Conservation (phyloP, 2,113 vertebrate genomes). For the Lasiurus cinereus region DNA sequence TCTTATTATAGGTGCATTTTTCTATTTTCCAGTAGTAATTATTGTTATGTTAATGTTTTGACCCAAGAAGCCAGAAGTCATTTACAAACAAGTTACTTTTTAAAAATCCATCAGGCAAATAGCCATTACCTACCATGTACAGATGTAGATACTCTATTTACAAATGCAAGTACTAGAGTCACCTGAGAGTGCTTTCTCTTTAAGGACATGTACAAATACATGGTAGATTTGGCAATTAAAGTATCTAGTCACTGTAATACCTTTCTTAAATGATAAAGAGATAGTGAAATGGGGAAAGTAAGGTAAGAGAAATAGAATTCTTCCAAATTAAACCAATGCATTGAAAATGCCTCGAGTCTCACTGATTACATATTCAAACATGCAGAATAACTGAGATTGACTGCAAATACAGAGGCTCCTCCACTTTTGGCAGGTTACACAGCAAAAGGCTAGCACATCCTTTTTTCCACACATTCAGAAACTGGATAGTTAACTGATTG, state of each 20-base stretch:
- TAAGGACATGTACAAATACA: conserved; percentile 6
- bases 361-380: neutral
- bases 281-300: neutral
- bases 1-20: conserved; percentile 4
- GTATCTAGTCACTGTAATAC: neutral
- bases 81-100: conserved; percentile 68
- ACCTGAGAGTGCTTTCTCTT: conserved; percentile 53
- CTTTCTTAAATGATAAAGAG: neutral
- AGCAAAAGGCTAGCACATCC: neutral
- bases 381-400: conserved; percentile 8
- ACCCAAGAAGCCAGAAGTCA: conserved; percentile 61
- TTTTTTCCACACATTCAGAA: conserved; percentile 22
- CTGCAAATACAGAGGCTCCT: neutral
- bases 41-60: conserved; percentile 55
- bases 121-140: conserved; percentile 32
- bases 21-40: conserved; percentile 49
- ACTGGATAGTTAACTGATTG: neutral
- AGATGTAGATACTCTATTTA: conserved; percentile 45
- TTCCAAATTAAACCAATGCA: conserved; percentile 47
- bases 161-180: conserved; percentile 44
- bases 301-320: neutral
- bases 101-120: conserved; percentile 32
- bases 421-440: neutral
- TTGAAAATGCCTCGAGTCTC: neutral
- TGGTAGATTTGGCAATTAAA: conserved; percentile 18